phyloP scores from a whole-genome alignment of 2,888 invertebrate species.

The Nephrotoma appendiculata region DNA sequence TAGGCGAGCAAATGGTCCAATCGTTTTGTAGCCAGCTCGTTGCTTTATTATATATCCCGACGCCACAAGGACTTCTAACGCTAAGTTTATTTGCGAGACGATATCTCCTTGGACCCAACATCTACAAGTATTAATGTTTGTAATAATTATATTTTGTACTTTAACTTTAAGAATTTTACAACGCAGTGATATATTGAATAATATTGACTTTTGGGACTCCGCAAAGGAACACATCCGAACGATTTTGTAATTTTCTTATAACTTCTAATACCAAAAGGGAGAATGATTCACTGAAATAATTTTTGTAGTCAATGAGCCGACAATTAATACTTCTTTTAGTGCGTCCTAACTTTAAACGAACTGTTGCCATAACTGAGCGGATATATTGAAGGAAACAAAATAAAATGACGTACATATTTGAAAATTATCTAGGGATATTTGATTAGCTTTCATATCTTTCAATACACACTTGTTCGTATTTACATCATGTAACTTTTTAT shows the following conservation, averaged over 20 bases:
- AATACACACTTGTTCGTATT: neutral
- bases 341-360: neutral
- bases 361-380: neutral
- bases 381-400: neutral
- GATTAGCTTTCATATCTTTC: neutral
- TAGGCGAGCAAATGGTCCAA: constrained; percentile 28
- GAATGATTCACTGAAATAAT: constrained; percentile 9
- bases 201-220: constrained; percentile 25
- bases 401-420: neutral
- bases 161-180: neutral
- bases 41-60: constrained; percentile 22
- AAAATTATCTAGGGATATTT: neutral
- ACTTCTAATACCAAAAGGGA: constrained; percentile 26
- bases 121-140: constrained; percentile 15
- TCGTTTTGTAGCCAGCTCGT: constrained; percentile 25
- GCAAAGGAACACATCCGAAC: constrained; percentile 23
- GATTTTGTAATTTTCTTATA: constrained; percentile 27
- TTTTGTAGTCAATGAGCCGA: neutral
- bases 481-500: neutral
- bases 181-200: constrained; percentile 11
- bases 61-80: constrained; percentile 21
- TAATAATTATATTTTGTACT: neutral
- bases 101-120: constrained; percentile 25
- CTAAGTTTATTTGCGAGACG: constrained; percentile 25
- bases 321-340: neutral